A percentile compares a stretch with the other conserved stretches of the same genome.
Evolutionary conservation across 2,797 vertebrate genomes (phyloP).

Genomic region (Cossypha caffra): DNA sequence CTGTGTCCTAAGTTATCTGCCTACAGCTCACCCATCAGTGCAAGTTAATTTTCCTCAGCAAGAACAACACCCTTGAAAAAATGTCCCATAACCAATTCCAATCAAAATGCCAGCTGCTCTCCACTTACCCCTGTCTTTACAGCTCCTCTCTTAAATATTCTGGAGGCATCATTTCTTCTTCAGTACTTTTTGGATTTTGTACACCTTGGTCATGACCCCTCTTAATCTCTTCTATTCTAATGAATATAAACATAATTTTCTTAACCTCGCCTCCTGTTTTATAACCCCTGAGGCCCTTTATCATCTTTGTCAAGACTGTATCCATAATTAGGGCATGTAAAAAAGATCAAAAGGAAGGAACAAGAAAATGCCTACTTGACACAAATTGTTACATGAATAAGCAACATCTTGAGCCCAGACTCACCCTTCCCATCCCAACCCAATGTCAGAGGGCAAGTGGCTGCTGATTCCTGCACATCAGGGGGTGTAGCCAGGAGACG

Average conservation of each 20-base stretch:
- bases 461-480: not conserved
- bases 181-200: constrained; percentile 19
- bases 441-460: not conserved
- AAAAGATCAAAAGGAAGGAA: not conserved
- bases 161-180: not conserved
- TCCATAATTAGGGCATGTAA: constrained; percentile 22
- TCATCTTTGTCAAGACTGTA: constrained; percentile 31
- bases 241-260: constrained; percentile 61
- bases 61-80: not conserved
- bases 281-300: constrained; percentile 42
- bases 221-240: constrained; percentile 48
- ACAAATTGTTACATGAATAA: constrained; percentile 40
- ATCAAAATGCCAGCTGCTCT: not conserved
- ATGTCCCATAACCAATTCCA: not conserved
- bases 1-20: not conserved
- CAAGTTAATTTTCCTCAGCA: not conserved
- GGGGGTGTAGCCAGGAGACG: not conserved
- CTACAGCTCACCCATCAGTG: not conserved
- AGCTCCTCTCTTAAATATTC: constrained; percentile 16
- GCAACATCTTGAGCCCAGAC: not conserved
- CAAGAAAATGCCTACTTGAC: not conserved
- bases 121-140: not conserved
- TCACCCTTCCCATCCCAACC: not conserved
- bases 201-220: not conserved
- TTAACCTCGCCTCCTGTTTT: constrained; percentile 32